A percentile compares a stretch with the other conserved stretches of the same genome.
Evolutionary conservation across 2,888 invertebrate genomes (phyloP).

Genomic region (Dasysyrphus albostriatus): DNA sequence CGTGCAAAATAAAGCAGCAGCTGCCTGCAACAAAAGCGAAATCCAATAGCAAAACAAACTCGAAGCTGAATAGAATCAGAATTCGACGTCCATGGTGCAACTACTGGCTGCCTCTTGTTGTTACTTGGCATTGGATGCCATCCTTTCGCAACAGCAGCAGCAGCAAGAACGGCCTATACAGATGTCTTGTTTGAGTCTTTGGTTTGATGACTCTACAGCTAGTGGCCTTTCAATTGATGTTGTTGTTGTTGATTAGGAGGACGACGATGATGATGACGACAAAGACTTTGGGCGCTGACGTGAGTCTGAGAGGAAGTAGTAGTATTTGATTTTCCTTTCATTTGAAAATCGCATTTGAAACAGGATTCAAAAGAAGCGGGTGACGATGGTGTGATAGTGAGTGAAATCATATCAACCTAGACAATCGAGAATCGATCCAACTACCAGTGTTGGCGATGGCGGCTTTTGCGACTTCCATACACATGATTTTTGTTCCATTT

Average conservation of each 20-base stretch:
- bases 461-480: slow-evolving; percentile 36
- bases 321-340: slow-evolving; percentile 68
- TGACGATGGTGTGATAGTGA: slow-evolving; percentile 20
- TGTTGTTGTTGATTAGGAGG: slow-evolving; percentile 16
- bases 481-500: slow-evolving; percentile 72
- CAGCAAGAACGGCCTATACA: slow-evolving; percentile 45
- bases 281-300: background rate
- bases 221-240: slow-evolving; percentile 51
- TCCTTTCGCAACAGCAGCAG: slow-evolving; percentile 28
- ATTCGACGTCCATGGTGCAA: slow-evolving; percentile 42
- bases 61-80: slow-evolving; percentile 62
- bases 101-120: slow-evolving; percentile 47
- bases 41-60: slow-evolving; percentile 70
- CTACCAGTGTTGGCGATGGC: slow-evolving; percentile 36
- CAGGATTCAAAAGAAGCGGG: slow-evolving; percentile 47
- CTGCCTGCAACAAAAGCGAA: slow-evolving; percentile 49
- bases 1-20: slow-evolving; percentile 53
- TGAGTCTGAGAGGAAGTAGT: background rate
- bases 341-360: slow-evolving; percentile 61
- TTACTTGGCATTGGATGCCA: slow-evolving; percentile 37
- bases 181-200: slow-evolving; percentile 59
- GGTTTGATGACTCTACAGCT: slow-evolving; percentile 56
- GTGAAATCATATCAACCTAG: slow-evolving; percentile 44
- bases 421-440: slow-evolving; percentile 63
- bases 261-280: slow-evolving; percentile 13